phyloP scores from a whole-genome alignment of 2,797 vertebrate species.

The Cheirogaleus major region DNA sequence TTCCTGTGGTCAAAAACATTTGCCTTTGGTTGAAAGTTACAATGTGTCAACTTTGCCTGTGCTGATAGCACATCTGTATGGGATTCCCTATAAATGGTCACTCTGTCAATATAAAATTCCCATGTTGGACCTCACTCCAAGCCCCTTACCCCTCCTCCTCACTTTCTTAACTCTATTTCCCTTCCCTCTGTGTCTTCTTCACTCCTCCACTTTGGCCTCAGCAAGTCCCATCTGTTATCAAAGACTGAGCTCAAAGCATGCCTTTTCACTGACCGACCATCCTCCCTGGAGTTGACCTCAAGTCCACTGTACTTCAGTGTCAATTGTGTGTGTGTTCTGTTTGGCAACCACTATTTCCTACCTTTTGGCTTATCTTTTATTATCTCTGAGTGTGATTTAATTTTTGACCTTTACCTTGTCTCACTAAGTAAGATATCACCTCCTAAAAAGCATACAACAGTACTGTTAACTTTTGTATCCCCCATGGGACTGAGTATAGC shows the following conservation, averaged over 20 bases:
- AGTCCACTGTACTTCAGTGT: too few relatives aligned
- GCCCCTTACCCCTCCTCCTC: neutral
- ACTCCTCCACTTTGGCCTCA: neutral
- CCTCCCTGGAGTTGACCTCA: neutral
- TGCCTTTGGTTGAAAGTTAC: neutral
- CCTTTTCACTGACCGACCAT: neutral
- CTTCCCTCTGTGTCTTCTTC: neutral
- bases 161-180: neutral
- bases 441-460: neutral
- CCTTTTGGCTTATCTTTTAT: neutral
- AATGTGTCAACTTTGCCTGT: neutral
- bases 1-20: neutral
- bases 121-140: neutral
- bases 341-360: neutral
- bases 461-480: neutral
- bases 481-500: neutral
- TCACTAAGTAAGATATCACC: neutral
- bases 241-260: neutral
- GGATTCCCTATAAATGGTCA: neutral
- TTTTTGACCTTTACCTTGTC: neutral
- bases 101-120: neutral
- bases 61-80: neutral
- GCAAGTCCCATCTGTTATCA: neutral
- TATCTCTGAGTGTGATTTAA: neutral
- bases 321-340: fast-evolving